Percentiles rank a stretch among this genome's conserved stretches.
Conservation (phyloP, 2,888 invertebrate genomes). For the Timema cristinae region DNA sequence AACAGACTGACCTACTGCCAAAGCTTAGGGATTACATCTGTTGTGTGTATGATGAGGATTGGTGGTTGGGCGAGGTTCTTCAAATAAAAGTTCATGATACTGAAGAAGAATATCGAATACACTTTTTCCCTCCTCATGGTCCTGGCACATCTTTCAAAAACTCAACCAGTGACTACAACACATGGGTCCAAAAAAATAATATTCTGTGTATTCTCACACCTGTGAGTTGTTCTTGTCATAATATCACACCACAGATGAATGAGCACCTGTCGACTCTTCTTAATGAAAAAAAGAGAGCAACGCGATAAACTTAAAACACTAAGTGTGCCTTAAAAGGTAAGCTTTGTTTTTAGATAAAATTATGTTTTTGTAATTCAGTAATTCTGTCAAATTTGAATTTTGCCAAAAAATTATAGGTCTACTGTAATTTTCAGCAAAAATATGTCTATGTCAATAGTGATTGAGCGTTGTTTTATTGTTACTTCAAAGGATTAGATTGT, state of each 20-base stretch:
- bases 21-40: slow-evolving; percentile 5
- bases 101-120: slow-evolving; percentile 6
- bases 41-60: not conserved
- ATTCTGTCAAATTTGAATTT: too few relatives aligned
- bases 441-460: not conserved
- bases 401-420: too few relatives aligned
- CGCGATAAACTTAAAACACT: too few relatives aligned
- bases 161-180: too few relatives aligned
- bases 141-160: too few relatives aligned
- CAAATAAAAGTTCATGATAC: not conserved
- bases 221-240: not conserved
- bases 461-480: not conserved
- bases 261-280: slow-evolving; percentile 5
- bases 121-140: not conserved
- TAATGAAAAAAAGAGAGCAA: not conserved
- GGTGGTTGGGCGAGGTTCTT: not conserved
- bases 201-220: not conserved
- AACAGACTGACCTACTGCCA: not conserved
- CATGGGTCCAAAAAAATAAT: too few relatives aligned
- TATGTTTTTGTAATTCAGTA: too few relatives aligned
- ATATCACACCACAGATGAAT: not conserved
- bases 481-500: not conserved
- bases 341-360: too few relatives aligned
- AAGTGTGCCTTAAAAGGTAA: too few relatives aligned
- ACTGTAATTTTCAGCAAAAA: too few relatives aligned